These are phyloP conservation scores for Cichlasoma orientale DNA, from an alignment of 2,797 vertebrate species.

Conservation along the genomic window DNA sequence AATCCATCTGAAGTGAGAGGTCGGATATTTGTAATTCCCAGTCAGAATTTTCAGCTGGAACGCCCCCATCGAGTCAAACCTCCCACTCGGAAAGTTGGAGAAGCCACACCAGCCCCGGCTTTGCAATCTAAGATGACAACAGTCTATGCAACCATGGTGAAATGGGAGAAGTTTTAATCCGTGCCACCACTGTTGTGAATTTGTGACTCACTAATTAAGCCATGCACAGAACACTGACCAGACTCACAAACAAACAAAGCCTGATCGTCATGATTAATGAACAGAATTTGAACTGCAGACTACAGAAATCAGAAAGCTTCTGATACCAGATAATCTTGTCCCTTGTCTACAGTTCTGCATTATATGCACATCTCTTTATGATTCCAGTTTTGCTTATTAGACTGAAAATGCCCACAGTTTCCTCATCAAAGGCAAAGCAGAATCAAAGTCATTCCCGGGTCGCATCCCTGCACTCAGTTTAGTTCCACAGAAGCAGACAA, in stretches of 20 bases:
- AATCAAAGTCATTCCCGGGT: background rate
- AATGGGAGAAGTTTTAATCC: too few species aligned
- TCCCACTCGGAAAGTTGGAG: background rate
- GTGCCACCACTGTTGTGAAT: too few species aligned
- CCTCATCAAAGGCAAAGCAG: background rate
- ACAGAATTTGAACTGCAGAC: background rate
- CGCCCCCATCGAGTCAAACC: background rate
- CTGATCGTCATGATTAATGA: background rate
- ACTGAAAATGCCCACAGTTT: background rate
- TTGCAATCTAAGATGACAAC: accelerated
- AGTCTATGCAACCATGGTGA: background rate
- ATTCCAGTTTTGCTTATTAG: background rate
- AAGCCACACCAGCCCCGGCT: background rate
- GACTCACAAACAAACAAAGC: too few species aligned
- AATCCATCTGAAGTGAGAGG: background rate
- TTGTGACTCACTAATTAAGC: too few species aligned
- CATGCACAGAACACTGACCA: too few species aligned
- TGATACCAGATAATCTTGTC: background rate
- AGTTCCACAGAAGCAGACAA: background rate
- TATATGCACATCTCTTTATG: background rate
- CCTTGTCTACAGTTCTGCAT: background rate
- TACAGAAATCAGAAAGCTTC: background rate
- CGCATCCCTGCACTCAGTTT: background rate
- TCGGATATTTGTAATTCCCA: background rate
- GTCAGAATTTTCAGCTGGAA: too few species aligned